A percentile compares a stretch with the other conserved stretches of the same genome.
Conservation (phyloP, 2,888 invertebrate species). For the Polymixis lichenea region DNA sequence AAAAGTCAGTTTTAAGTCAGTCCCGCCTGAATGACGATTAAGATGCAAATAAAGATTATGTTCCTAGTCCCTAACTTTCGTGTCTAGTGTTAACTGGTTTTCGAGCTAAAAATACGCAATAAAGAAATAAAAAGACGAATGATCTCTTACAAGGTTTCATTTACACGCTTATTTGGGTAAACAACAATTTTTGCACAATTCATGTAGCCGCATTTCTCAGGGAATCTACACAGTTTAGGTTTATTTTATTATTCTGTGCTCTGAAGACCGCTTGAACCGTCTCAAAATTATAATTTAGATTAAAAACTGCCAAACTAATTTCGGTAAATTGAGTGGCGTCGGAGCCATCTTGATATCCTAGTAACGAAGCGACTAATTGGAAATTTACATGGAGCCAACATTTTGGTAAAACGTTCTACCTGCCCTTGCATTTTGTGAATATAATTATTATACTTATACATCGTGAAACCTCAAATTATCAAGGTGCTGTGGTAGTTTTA, state of each 20-base stretch:
- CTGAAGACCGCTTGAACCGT: conserved; percentile 20
- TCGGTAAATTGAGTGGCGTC: conserved; percentile 48
- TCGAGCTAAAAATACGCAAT: conserved; percentile 24
- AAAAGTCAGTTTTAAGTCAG: conserved; percentile 65
- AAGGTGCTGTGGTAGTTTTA: neutral
- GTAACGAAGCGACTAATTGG: conserved; percentile 57
- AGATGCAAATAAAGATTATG: conserved; percentile 74
- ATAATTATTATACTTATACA: neutral
- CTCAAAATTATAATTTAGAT: conserved; percentile 47
- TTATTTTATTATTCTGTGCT: conserved; percentile 5
- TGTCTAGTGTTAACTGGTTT: conserved; percentile 56
- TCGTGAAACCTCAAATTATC: neutral
- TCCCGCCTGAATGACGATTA: conserved; percentile 66
- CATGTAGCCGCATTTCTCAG: conserved; percentile 17
- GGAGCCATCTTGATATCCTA: conserved; percentile 49
- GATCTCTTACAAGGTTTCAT: conserved; percentile 22
- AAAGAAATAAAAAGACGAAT: conserved; percentile 30
- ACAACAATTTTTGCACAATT: conserved; percentile 34
- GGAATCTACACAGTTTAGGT: conserved; percentile 14
- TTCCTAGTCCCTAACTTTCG: conserved; percentile 59
- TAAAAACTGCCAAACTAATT: conserved; percentile 51
- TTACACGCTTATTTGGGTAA: conserved; percentile 30
- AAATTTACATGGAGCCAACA: conserved; percentile 44
- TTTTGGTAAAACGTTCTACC: conserved; percentile 18
- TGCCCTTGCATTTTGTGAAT: conserved; percentile 20